Evolutionary conservation across 2,888 invertebrate genomes (phyloP).

Genomic region (Allolobophora icterica): DNA sequence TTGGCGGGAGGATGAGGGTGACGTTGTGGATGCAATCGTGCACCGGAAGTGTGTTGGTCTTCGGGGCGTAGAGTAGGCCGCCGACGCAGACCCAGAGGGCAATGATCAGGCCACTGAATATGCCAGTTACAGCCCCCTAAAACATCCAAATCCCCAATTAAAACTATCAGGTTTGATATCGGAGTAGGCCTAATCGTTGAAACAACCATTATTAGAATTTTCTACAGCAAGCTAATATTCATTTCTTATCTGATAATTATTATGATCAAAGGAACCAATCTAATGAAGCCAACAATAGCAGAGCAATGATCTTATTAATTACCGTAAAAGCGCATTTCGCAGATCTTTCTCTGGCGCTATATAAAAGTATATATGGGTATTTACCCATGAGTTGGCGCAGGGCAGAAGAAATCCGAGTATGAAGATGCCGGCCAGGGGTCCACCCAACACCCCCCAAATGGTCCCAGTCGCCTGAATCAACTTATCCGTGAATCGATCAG

Average conservation of each 20-base stretch:
- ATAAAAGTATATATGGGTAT: not conserved
- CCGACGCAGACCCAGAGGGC: slow-evolving; percentile 44
- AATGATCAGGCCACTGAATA: slow-evolving; percentile 40
- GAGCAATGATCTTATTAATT: no score
- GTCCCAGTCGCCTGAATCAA: slow-evolving; percentile 45
- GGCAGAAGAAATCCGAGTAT: slow-evolving; percentile 48
- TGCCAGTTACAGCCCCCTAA: slow-evolving; percentile 43
- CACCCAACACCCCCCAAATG: slow-evolving; percentile 48
- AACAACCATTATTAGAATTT: not conserved
- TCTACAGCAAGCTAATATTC: no score
- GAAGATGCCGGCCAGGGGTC: slow-evolving; percentile 47
- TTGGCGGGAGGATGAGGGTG: slow-evolving; percentile 4
- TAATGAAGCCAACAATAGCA: no score
- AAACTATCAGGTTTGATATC: no score
- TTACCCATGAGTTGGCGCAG: slow-evolving; percentile 43
- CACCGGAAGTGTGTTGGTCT: slow-evolving; percentile 34
- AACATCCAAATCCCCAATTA: not conserved
- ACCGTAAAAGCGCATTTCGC: no score
- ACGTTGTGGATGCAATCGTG: slow-evolving; percentile 34
- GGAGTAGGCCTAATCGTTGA: no score
- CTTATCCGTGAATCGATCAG: slow-evolving; percentile 38
- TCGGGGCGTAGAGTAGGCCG: slow-evolving; percentile 31
- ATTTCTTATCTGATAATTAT: no score
- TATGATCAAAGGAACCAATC: no score
- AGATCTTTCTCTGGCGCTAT: no score